Base-by-base conservation (phyloP, 2,797 vertebrate species). In the Ptychobarbus kaznakovi region DNA sequence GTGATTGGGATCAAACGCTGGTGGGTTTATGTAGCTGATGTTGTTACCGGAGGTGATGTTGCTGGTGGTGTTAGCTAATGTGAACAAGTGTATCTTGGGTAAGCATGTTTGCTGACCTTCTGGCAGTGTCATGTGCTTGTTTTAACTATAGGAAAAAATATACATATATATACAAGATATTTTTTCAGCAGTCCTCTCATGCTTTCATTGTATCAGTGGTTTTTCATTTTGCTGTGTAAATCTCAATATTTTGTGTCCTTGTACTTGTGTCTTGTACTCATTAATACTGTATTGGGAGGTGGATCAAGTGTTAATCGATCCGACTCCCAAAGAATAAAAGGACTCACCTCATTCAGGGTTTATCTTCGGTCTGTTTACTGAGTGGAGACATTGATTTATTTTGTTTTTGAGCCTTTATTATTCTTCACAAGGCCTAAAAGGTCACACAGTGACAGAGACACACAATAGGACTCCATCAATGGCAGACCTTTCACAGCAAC, bases 321-420 rank as follows among this genome's bases (percentile, higher is more conserved):
- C 58, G 38, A 82, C 73, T 44, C 22, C 35, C 49, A 53, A 81
- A 78, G 35, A 78, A 65, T 56, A 16, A 65, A 83, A 70, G 46
- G 38, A 63, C 78, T 81, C 38, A 3, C 15, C 68, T 82, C 79
- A 74, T 63, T 35, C 61, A 69, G 12, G 2, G 40, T 42, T 16
- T 56, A 69, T 80, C 38, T 38, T 81, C 40, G 22, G 22, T 81
- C 42, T 42, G 22, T 83, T 32, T 69, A 22, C 75, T 40, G 7
- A 35, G n/a, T 20, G 11, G 56, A 13, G 74, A 44, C 51, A 76
- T 82, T 72, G 88, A 80, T 87, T 63, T 80, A 11, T 80, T 80
- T 80, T 0, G 32, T 65, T 85, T 70, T 70, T 70, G n/a, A 70
- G 40, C 61, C 69, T 44, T 20, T 82, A 18, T 85, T 65, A 80